Percentiles rank a stretch among this genome's conserved stretches.
These are phyloP conservation scores for Ornithoptera priamus DNA, from an alignment of 2,888 invertebrate species.

Conservation along the genomic window DNA sequence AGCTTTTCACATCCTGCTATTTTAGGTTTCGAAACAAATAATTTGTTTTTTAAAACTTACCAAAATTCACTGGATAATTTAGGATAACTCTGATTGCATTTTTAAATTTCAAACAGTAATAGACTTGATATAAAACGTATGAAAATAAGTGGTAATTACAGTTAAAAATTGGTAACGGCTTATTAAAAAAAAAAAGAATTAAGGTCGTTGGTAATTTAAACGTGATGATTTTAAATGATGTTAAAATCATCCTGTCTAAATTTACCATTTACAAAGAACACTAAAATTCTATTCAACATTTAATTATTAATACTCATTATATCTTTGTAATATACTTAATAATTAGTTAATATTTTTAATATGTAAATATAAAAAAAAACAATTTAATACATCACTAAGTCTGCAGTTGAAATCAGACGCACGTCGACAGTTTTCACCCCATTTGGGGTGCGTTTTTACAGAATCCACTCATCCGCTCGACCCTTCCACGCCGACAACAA, in stretches of 20 bases:
- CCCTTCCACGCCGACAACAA: conserved; percentile 46
- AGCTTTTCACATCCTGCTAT: conserved; percentile 14
- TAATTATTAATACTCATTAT: no score
- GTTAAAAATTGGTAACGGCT: no score
- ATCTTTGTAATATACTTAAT: no score
- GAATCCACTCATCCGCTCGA: conserved; percentile 44
- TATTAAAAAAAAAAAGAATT: no score
- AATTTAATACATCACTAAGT: conserved; percentile 37
- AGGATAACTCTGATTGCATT: background rate
- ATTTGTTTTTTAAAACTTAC: conserved; percentile 8
- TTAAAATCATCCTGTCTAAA: no score
- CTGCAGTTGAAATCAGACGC: conserved; percentile 46
- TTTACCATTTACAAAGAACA: no score
- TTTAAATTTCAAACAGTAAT: background rate
- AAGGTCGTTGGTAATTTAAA: no score
- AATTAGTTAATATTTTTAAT: no score
- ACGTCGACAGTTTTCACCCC: conserved; percentile 68
- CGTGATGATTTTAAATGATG: no score
- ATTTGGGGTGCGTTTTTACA: conserved; percentile 62
- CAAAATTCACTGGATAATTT: conserved; percentile 9
- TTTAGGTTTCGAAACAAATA: conserved; percentile 23
- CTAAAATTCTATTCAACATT: no score
- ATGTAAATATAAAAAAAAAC: background rate
- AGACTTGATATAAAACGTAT: no score
- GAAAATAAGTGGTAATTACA: no score